Evolutionary conservation across 2,113 vertebrate genomes (phyloP), one percentile per base, ranked within the genome.

Genomic region (Poeciliopsis turrubarensis): DNA sequence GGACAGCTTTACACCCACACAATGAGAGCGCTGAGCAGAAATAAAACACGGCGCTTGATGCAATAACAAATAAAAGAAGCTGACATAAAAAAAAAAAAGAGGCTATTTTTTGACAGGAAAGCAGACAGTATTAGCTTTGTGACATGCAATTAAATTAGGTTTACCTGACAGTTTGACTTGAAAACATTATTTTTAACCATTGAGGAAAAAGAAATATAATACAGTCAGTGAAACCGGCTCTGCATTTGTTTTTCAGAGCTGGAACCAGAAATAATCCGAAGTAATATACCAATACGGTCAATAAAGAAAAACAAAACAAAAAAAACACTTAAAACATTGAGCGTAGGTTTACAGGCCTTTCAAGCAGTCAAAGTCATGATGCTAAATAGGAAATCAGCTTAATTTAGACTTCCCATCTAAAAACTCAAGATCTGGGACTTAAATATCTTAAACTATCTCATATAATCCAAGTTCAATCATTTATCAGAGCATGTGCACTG

Each of bases 21-120:
- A 64, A 66, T 65, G 22, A 47, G 22, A 1, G 1, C 2, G 2
- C 29, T 27, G 62, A 34, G 54, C 27, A 39, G 60, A 44, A 25
- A 75, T 51, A 37, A 69, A 81, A 77, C 61, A 72, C 61, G 47
- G 11, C 34, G 30, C 61, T 51, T 51, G 22, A 57, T 57, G 47
- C 8, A 69, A 13, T 22, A 54, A 51, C 44, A 69, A 69, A 69
- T 31, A 25, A 54, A 69, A 25, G 6, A 69, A 57, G 4, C 13
- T 19, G 13, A 30, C 13, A 15, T 62, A 47, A 12, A 2, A 31
- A 30, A 31, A 30, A 66, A 4, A 37, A 37, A 30, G 60, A 19
- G 51, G 25, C 25, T 57, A 10, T 57, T 57, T 3, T 57, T 57
- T 57, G 7, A n/a, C 19, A n/a, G 25, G 51, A n/a, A 57, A 25